phyloP scores from a whole-genome alignment of 2,113 vertebrate genomes.

The Colaptes auratus region DNA sequence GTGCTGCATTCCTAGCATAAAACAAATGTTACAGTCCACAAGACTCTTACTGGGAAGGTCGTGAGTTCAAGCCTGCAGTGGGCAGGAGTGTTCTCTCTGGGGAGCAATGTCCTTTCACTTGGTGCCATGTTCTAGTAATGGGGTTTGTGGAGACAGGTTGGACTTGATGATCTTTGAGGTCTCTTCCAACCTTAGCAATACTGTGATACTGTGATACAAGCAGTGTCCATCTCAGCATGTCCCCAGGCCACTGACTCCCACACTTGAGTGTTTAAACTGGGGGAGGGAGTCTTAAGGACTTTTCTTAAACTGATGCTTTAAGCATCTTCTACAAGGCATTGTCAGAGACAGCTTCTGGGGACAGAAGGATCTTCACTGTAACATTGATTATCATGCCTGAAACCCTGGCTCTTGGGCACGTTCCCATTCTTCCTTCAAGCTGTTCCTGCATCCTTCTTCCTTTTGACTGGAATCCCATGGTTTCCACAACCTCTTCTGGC shows the following conservation, averaged over 20 bases:
- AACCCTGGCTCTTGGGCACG: not conserved
- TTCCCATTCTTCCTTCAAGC: not conserved
- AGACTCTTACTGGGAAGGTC: too few relatives aligned
- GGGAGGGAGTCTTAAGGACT: not conserved
- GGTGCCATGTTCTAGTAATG: too few relatives aligned
- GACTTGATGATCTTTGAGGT: too few relatives aligned
- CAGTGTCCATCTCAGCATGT: not conserved
- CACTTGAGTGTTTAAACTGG: not conserved
- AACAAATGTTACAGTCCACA: not conserved
- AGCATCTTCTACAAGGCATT: not conserved
- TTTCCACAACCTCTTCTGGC: not conserved
- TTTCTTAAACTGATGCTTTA: not conserved
- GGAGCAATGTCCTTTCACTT: too few relatives aligned
- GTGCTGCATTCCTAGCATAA: not conserved
- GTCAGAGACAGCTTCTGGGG: not conserved
- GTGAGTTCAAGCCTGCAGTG: too few relatives aligned
- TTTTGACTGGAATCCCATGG: not conserved
- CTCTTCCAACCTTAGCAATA: too few relatives aligned
- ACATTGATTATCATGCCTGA: not conserved
- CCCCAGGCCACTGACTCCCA: not conserved
- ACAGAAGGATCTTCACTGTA: fast-evolving
- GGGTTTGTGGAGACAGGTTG: too few relatives aligned
- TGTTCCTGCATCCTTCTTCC: not conserved
- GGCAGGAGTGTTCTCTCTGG: too few relatives aligned
- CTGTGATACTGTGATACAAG: too few relatives aligned